phyloP scores from a whole-genome alignment of 2,888 invertebrate genomes.

The Cephus pygmeus region DNA sequence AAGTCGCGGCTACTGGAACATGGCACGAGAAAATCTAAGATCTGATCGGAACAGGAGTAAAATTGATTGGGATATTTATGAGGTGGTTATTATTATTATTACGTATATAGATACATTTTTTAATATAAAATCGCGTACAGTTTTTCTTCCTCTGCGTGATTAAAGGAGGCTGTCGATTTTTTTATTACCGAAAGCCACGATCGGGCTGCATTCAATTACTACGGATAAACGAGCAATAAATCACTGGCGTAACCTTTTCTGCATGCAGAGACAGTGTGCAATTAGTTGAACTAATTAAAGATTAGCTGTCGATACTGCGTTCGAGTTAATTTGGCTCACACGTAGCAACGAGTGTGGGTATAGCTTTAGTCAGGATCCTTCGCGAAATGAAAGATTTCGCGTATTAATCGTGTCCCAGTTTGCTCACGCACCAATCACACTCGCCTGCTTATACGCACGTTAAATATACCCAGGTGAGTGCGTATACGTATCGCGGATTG shows the following conservation, averaged over 20 bases:
- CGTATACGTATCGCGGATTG: neutral
- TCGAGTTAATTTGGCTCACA: conserved; percentile 54
- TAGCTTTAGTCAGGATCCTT: conserved; percentile 10
- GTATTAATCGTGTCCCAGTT: conserved; percentile 2
- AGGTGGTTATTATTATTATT: neutral
- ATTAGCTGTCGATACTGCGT: conserved; percentile 56
- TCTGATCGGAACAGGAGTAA: neutral
- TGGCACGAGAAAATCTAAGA: neutral
- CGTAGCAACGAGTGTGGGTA: conserved; percentile 23
- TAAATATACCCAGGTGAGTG: neutral
- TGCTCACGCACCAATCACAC: neutral
- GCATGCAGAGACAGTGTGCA: conserved; percentile 47
- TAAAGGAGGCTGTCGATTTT: neutral
- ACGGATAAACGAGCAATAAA: conserved; percentile 47
- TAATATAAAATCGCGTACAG: neutral
- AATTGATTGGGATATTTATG: neutral
- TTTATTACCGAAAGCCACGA: neutral
- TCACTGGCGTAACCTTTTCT: conserved; percentile 56
- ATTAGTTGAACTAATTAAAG: conserved; percentile 60
- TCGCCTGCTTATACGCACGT: neutral
- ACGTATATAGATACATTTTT: neutral
- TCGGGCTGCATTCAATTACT: conserved; percentile 56
- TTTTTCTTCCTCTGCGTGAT: neutral
- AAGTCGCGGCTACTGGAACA: neutral
- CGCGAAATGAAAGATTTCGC: conserved; percentile 3